Conservation (phyloP, 92 coral and sea anemone genomes). For the Pocillopora grandis region DNA sequence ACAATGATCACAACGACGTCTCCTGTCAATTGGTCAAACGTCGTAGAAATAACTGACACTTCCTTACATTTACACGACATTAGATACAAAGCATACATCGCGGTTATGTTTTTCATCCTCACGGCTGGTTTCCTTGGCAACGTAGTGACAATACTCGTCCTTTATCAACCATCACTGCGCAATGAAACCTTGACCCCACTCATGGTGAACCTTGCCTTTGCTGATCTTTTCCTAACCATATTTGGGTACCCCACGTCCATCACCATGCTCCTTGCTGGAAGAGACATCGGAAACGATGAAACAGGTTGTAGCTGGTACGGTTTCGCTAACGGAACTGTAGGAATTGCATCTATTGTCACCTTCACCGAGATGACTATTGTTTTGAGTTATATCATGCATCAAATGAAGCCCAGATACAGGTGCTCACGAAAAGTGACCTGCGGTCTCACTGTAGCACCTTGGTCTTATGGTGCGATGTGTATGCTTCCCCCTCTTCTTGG, state of each 20-base stretch:
- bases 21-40: background rate
- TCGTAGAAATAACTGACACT: background rate
- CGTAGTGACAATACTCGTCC: constrained; percentile 40
- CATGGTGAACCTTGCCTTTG: constrained; percentile 49
- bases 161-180: constrained; percentile 46
- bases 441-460: constrained; percentile 34
- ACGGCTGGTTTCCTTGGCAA: constrained; percentile 57
- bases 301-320: constrained; percentile 55
- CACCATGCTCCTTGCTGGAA: constrained; percentile 23
- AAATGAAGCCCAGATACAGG: constrained; percentile 38
- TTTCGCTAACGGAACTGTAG: constrained; percentile 53
- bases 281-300: background rate
- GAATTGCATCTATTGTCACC: constrained; percentile 54
- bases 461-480: constrained; percentile 40
- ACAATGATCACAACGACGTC: constrained; percentile 17
- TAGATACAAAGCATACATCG: constrained; percentile 20
- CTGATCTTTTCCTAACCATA: constrained; percentile 42
- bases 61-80: constrained; percentile 18
- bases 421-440: background rate
- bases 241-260: constrained; percentile 59
- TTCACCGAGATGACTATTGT: constrained; percentile 47
- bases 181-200: constrained; percentile 52
- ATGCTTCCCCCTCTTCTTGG: constrained; percentile 58
- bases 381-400: constrained; percentile 33
- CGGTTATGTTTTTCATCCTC: constrained; percentile 37